A percentile compares a stretch with the other conserved stretches of the same genome.
These are phyloP conservation scores for Parnassius glacialis DNA, from an alignment of 2,888 invertebrate species.

Conservation along the genomic window DNA sequence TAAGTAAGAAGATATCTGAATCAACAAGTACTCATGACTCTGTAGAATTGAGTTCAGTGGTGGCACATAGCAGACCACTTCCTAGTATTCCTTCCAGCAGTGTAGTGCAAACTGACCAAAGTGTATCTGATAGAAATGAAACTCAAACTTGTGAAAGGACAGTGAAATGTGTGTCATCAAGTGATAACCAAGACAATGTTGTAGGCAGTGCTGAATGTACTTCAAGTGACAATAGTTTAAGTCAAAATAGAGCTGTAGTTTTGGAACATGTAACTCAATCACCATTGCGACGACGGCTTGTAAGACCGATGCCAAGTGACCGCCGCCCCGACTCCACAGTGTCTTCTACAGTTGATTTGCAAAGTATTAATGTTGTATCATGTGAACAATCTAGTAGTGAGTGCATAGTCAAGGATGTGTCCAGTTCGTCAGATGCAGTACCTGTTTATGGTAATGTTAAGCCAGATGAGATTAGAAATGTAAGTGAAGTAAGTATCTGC, in stretches of 20 bases:
- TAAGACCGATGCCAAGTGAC: conserved; percentile 63
- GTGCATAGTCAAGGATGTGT: conserved; percentile 66
- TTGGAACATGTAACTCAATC: conserved; percentile 54
- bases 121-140: conserved; percentile 50
- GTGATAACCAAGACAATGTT: conserved; percentile 69
- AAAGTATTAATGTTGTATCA: conserved; percentile 46
- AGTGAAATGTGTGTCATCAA: conserved; percentile 69
- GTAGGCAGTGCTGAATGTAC: conserved; percentile 75
- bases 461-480: conserved; percentile 69
- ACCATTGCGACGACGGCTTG: conserved; percentile 62
- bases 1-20: conserved; percentile 33
- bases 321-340: conserved; percentile 72
- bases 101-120: conserved; percentile 51
- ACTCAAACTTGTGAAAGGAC: conserved; percentile 58
- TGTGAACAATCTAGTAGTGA: conserved; percentile 53
- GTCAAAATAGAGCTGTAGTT: conserved; percentile 51
- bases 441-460: conserved; percentile 62
- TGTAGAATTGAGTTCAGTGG: conserved; percentile 33
- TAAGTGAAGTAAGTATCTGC: conserved; percentile 75
- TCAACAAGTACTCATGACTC: conserved; percentile 30
- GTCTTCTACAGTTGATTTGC: conserved; percentile 70
- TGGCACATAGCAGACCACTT: conserved; percentile 30
- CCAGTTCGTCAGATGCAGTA: conserved; percentile 74
- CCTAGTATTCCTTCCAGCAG: conserved; percentile 57
- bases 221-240: conserved; percentile 71